Percentiles rank a stretch among this genome's conserved stretches.
Conservation (phyloP, 2,888 invertebrate species). For the Dynastes tityus region DNA sequence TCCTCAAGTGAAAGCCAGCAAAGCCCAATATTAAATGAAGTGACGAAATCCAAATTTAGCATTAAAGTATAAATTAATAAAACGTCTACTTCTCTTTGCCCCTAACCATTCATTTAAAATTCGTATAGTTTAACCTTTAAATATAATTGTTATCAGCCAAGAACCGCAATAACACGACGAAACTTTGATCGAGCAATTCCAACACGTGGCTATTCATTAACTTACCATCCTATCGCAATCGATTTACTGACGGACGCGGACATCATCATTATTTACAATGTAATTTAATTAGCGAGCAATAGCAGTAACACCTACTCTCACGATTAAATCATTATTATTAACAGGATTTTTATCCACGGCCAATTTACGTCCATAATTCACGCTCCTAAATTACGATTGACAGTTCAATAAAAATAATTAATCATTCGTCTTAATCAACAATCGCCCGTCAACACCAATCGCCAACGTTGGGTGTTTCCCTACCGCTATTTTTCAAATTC, state of each 20-base stretch:
- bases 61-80: too few relatives aligned
- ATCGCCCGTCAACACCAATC: constrained; percentile 26
- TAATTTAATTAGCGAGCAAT: constrained; percentile 19
- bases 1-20: too few relatives aligned
- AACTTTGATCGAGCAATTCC: not conserved
- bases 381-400: constrained; percentile 24
- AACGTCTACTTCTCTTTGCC: too few relatives aligned
- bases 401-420: constrained; percentile 42
- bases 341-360: constrained; percentile 1
- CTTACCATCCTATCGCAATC: not conserved
- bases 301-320: constrained; percentile 1
- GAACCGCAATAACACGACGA: not conserved
- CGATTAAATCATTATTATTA: constrained; percentile 17
- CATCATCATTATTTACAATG: constrained; percentile 1
- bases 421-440: constrained; percentile 44
- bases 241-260: not conserved
- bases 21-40: too few relatives aligned
- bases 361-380: constrained; percentile 24
- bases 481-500: constrained; percentile 22
- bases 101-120: too few relatives aligned
- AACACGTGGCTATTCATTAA: not conserved
- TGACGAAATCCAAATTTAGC: too few relatives aligned
- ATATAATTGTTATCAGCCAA: too few relatives aligned
- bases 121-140: too few relatives aligned
- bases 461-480: constrained; percentile 16